Base-by-base conservation (phyloP, 1,140 invertebrate species). In the Calliphora vicina region DNA sequence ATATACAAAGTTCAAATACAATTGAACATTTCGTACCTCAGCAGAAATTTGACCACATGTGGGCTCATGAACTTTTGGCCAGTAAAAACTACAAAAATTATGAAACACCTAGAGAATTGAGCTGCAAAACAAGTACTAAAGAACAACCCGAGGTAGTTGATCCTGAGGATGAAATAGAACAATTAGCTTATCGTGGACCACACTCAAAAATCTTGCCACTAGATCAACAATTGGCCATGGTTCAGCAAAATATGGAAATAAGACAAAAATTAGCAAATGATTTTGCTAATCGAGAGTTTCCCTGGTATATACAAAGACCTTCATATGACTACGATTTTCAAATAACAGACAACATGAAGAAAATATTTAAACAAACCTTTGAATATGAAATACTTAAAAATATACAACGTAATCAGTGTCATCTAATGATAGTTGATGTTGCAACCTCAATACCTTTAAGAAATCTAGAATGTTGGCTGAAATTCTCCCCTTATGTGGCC, bases 291-390 rank as follows among this genome's bases (percentile, higher is more conserved):
- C 86, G 88, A 0, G 81, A 26, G 0, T 86, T 83, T 81, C 88
- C 88, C 2, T 89, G 88, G 88, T 87, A 86, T 50, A 89, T 89
- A 87, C 83, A 87, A 74, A 85, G 82, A 1, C 85, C 86, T 4
- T 17, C 12, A 9, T 84, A 87, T n/a, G 85, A 87, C 42, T 25
- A 84, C 23, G 74, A 82, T 29, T 87, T 87, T 35, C 13, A 35
- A 2, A 13, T 88, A 1, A 87, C 84, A 1, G 17, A 25, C 4
- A 82, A 86, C 10, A 13, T 87, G 43, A 43, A 67, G 9, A 0
- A 23, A 4, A 15, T 25, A 0, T 89, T 89, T 57, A 17, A 17
- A 10, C 43, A 25, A 0, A 76, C 83, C 13, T 84, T 86, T 85
- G 86, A 89, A 67, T 78, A 61, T 42, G 61, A 80, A 1, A 81